Conservation (phyloP, 2,888 invertebrate species). For the Lasioglossum marginatum region DNA sequence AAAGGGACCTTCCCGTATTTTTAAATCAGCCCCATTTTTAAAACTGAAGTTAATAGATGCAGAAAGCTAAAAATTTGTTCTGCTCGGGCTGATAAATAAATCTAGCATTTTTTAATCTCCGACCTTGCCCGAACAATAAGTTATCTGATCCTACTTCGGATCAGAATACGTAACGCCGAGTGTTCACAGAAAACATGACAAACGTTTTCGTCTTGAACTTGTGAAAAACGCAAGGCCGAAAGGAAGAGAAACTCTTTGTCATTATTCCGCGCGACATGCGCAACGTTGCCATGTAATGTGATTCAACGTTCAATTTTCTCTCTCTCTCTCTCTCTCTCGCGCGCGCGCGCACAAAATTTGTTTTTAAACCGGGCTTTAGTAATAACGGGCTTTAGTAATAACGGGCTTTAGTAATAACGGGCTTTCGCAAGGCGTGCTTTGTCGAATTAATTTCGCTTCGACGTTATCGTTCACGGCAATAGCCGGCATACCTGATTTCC, state of each 20-base stretch:
- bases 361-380: constrained; percentile 29
- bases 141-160: too few species aligned
- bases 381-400: constrained; percentile 33
- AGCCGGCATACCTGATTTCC: neutral
- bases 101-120: neutral
- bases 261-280: neutral
- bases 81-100: neutral
- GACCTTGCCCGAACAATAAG: neutral
- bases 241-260: neutral
- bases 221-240: neutral
- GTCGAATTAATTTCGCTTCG: constrained; percentile 34
- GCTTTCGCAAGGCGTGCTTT: constrained; percentile 26
- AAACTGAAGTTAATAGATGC: too few species aligned
- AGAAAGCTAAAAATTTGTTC: too few species aligned
- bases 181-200: neutral
- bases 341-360: constrained; percentile 28
- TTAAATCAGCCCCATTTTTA: too few species aligned
- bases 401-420: constrained; percentile 26
- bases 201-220: neutral
- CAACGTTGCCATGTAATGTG: neutral
- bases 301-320: constrained; percentile 29
- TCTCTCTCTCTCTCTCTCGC: neutral
- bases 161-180: neutral
- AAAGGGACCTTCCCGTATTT: too few species aligned
- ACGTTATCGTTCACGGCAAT: constrained; percentile 26